Evolutionary conservation across 2,888 invertebrate genomes (phyloP), one percentile per base, ranked within the genome.

Genomic region (Schizotus pectinicornis): DNA sequence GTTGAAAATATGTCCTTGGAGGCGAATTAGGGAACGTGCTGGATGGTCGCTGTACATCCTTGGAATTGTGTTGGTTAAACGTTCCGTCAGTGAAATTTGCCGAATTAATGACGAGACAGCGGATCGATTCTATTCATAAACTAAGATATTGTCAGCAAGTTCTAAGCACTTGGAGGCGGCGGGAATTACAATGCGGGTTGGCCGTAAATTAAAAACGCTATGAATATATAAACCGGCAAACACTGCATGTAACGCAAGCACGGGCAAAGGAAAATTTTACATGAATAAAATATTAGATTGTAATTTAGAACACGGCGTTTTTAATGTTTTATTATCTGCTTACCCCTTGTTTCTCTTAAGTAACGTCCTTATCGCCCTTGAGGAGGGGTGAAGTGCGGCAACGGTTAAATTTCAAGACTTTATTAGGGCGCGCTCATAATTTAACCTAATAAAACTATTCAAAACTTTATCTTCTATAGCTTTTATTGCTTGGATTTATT

Each of bases 251-350:
- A 49, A 31, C 36, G 32, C 46, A 50, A 45, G 49, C 43, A 45
- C 32, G 39, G 9, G 31, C 32, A 45, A 59, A 45, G 45, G 34
- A 48, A 54, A 58, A 42, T 59, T 57, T 37, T 34, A 54, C 54
- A 54, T 59, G 54, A 59, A 59, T 58, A 58, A 58, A 58, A 58
- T 58, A 58, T 59, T 54, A 59, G 54, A 54, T 54, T 54, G 54
- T 45, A 54, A 54, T 59, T 54, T 54, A 39, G 43, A 36, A 53
- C 53, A 57, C 57, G 53, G 30, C 57, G 47, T 53, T 58, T 43
- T 58, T 58, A 58, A 58, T 58, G 52, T 58, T 47, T 58, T 52
- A 52, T 57, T 52, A 52, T 52, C 57, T 35, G 33, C 57, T 52
- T 48, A 42, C 52, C 31, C 48, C 32, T 51, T 51, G 53, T 54